Base-by-base conservation (phyloP, 1,140 invertebrate genomes). In the Drosophila ironensis region DNA sequence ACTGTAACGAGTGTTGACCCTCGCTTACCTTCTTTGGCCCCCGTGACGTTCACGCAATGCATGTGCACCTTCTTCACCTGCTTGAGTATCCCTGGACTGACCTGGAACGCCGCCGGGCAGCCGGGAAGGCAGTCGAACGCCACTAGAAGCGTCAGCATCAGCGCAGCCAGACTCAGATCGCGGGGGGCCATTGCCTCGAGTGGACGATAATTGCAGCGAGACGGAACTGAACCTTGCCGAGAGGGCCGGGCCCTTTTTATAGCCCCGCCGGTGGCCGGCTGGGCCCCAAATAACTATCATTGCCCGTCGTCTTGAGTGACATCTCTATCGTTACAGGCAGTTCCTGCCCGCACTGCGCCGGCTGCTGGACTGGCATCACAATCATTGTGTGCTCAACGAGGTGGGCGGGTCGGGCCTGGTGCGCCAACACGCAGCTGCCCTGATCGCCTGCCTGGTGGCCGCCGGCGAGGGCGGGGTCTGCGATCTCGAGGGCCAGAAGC, bases 311-410 rank as follows among this genome's bases (percentile, higher is more conserved):
- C n/a, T 59, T 68, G 5, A 33, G 30, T 33, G 30, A 33, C 30
- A 33, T 33, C 11, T 33, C 30, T 12, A 33, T 42, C 61, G 28
- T 63, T 56, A 35, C 44, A 90, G 88, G 46, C 71, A 87, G 69
- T 87, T 90, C 41, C 38, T 88, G 45, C 70, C 87, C 38, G 88
- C 89, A 14, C 53, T 89, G 19, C 71, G 84, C 12, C 87, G 88
- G 42, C 72, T 89, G 54, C 50, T 90, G 20, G 88, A 89, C 38
- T 90, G 89, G 89, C 88, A 89, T 45, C 75, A 61, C 50, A 88
- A 90, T 80, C 68, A 89, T 74, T 70, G 88, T 38, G 53, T 74
- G 48, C 87, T 87, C 37, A 78, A 84, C 40, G 44, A 8, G 16
- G 54, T 81, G 52, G 87, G 84, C 63, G 75, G 80, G 42, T 67